Conservation (phyloP, 1,140 invertebrate species). For the Hormaphis cornu region DNA sequence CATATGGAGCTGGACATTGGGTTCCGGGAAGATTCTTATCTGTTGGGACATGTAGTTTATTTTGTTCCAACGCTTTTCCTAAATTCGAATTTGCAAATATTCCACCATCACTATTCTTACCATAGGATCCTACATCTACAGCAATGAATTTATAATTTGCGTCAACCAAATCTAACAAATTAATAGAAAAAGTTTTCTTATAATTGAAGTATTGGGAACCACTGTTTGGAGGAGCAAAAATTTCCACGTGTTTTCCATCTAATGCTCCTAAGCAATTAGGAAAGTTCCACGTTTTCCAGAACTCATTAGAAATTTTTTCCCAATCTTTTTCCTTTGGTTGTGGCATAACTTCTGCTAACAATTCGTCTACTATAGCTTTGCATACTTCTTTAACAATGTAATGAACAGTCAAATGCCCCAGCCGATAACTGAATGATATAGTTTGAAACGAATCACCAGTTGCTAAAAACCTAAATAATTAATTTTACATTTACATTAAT, state of each 20-base stretch:
- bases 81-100: constrained; percentile 36
- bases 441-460: background rate
- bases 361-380: background rate
- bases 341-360: background rate
- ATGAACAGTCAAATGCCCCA: background rate
- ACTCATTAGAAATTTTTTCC: constrained; percentile 38
- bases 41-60: constrained; percentile 29
- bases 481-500: too few relatives aligned
- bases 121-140: constrained; percentile 39
- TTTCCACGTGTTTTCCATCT: constrained; percentile 44
- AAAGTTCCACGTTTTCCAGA: constrained; percentile 42
- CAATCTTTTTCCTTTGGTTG: constrained; percentile 34
- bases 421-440: background rate
- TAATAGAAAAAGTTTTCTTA: constrained; percentile 43
- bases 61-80: constrained; percentile 33
- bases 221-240: constrained; percentile 41
- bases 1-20: constrained; percentile 36
- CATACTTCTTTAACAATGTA: background rate
- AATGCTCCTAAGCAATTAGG: constrained; percentile 44
- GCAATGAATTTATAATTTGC: constrained; percentile 39
- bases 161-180: constrained; percentile 42
- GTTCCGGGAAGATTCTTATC: constrained; percentile 32
- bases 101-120: constrained; percentile 40
- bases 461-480: background rate
- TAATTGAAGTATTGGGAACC: constrained; percentile 46